Conservation (phyloP, 1,140 invertebrate genomes). For the Melitaea cinxia region DNA sequence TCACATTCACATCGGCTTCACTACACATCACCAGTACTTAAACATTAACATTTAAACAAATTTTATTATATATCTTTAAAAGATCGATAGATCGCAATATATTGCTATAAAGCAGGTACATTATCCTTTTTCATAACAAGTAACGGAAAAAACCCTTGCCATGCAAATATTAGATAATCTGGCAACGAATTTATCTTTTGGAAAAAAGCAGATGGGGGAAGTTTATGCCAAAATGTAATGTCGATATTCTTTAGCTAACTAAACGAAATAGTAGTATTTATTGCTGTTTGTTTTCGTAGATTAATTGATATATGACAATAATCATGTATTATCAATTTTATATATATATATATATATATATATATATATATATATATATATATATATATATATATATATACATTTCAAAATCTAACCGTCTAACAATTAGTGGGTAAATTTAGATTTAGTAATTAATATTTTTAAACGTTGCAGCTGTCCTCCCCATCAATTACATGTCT, state of each 20-base stretch:
- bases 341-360: no score
- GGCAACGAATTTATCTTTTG: constrained; percentile 38
- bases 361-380: no score
- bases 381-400: no score
- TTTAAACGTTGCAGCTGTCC: constrained; percentile 54
- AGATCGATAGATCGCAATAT: background rate
- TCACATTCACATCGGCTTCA: constrained; percentile 4
- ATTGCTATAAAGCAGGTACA: background rate
- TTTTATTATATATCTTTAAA: background rate
- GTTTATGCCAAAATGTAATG: constrained; percentile 31
- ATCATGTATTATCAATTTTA: no score
- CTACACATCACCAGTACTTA: background rate
- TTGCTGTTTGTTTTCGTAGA: constrained; percentile 3
- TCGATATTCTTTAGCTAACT: constrained; percentile 6
- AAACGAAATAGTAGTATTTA: constrained; percentile 9
- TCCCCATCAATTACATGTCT: constrained; percentile 66
- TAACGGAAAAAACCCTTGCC: constrained; percentile 1
- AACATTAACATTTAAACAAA: background rate
- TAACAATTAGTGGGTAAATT: no score
- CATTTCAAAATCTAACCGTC: no score
- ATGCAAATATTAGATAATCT: constrained; percentile 32
- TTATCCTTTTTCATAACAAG: background rate
- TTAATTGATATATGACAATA: no score
- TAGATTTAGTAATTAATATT: constrained; percentile 8
- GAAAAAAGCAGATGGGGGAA: constrained; percentile 50